phyloP scores from a whole-genome alignment of 2,113 vertebrate genomes.

The Riparia riparia region DNA sequence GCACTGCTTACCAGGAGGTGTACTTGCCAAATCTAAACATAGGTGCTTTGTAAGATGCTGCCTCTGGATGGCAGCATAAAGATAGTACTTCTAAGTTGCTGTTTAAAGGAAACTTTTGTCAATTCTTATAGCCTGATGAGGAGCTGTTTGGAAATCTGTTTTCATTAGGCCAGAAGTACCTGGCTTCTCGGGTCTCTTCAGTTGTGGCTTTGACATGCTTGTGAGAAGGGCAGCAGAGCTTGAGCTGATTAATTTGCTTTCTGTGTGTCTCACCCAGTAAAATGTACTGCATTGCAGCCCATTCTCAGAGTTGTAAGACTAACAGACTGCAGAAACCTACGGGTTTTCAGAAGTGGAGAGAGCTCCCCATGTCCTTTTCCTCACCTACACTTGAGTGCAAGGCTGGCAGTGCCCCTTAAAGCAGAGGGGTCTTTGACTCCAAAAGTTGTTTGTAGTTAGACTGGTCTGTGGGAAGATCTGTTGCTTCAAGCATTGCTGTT shows the following conservation, averaged over 20 bases:
- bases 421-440: background rate
- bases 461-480: background rate
- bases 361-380: background rate
- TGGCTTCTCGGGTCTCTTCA: background rate
- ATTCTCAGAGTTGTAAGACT: background rate
- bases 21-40: background rate
- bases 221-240: background rate
- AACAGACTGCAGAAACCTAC: background rate
- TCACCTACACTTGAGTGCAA: background rate
- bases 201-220: background rate
- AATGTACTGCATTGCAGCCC: background rate
- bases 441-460: background rate
- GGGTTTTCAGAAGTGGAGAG: background rate
- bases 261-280: background rate
- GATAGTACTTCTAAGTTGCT: background rate
- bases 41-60: background rate
- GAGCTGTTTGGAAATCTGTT: background rate
- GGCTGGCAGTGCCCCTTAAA: background rate
- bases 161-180: background rate
- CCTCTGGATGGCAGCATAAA: background rate
- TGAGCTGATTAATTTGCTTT: background rate
- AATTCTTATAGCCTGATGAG: background rate
- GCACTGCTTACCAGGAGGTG: background rate
- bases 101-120: background rate
- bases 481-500: background rate